Conservation (phyloP, 2,113 vertebrate genomes). For the Alligator mississippiensis region DNA sequence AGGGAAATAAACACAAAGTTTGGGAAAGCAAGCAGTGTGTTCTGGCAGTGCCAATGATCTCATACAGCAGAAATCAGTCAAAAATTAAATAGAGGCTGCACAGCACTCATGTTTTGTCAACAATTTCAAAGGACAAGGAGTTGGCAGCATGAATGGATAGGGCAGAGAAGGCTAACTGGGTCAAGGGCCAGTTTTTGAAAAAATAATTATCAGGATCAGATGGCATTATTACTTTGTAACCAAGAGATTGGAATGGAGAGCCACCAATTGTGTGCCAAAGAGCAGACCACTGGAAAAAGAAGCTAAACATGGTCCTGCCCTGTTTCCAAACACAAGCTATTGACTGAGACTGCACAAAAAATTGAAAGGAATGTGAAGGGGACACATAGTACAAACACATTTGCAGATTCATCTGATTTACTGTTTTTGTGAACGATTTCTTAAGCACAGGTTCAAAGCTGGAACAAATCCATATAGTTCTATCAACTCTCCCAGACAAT, state of each 20-base stretch:
- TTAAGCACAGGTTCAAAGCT: background rate
- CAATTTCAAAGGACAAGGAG: conserved; percentile 38
- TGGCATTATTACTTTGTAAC: conserved; percentile 63
- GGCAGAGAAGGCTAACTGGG: conserved; percentile 56
- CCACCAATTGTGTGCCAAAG: conserved; percentile 33
- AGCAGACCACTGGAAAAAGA: conserved; percentile 12
- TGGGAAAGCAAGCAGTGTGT: conserved; percentile 70
- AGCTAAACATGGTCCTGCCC: conserved; percentile 3
- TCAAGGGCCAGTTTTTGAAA: conserved; percentile 50
- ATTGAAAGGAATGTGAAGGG: background rate
- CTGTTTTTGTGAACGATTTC: background rate
- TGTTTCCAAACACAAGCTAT: background rate
- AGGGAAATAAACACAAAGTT: conserved; percentile 74
- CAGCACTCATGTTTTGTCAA: conserved; percentile 77
- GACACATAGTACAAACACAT: background rate
- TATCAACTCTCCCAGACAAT: background rate
- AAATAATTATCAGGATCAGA: conserved; percentile 69
- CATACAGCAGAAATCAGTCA: conserved; percentile 53
- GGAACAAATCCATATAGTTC: background rate
- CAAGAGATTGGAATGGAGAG: conserved; percentile 56
- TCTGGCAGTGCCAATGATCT: conserved; percentile 71
- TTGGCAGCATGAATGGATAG: conserved; percentile 61
- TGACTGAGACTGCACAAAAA: background rate
- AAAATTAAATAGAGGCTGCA: conserved; percentile 68
- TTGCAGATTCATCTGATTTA: background rate